Conservation (phyloP, 30 jellyfish, hydroid and myxozoan genomes). For the Turritopsis dohrnii region DNA sequence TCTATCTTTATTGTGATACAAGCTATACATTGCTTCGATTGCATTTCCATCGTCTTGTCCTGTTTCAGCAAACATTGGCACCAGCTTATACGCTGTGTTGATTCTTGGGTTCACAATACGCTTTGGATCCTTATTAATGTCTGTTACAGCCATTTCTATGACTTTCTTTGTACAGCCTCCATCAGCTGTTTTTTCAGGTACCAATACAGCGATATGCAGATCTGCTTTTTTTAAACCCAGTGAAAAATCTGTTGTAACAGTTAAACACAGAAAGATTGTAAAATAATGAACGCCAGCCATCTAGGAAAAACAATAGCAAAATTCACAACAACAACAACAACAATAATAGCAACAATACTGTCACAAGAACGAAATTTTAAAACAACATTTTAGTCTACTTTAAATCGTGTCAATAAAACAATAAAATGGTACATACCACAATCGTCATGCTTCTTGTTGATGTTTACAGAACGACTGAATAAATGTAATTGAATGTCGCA, state of each 20-base stretch:
- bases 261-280: neutral
- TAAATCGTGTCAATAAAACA: too few relatives aligned
- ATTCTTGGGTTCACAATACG: neutral
- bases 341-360: neutral
- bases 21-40: conserved; percentile 13
- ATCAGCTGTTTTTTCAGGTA: neutral
- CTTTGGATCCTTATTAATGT: neutral
- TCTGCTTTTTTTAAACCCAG: neutral
- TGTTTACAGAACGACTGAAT: neutral
- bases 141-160: neutral
- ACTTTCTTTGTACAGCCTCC: neutral
- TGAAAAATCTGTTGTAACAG: neutral
- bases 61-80: neutral
- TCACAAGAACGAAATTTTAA: neutral
- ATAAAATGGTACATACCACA: neutral
- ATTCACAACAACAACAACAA: neutral
- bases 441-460: neutral
- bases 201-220: conserved; percentile 1
- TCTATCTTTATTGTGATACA: neutral
- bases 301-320: neutral
- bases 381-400: neutral
- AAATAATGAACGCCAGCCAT: neutral
- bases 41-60: conserved; percentile 11
- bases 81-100: neutral
- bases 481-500: neutral